Percentiles rank a stretch among this genome's conserved stretches.
Conservation (phyloP, 2,888 invertebrate genomes). For the Tuta absoluta region DNA sequence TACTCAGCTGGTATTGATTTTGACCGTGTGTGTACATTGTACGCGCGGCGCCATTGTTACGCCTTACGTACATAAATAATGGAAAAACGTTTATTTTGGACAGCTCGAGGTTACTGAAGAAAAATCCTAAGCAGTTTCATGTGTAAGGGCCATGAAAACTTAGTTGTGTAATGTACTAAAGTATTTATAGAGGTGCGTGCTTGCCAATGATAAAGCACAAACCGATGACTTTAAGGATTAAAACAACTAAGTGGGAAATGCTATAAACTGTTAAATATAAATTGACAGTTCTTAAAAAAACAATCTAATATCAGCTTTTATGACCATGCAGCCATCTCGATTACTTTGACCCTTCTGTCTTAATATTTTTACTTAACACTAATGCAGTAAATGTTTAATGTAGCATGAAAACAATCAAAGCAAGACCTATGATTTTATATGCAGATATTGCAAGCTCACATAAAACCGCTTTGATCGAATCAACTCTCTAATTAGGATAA, state of each 20-base stretch:
- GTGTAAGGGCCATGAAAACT: background rate
- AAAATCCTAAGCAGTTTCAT: background rate
- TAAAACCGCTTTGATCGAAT: constrained; percentile 19
- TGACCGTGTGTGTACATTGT: constrained; percentile 34
- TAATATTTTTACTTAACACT: too few relatives aligned
- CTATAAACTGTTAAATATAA: too few relatives aligned
- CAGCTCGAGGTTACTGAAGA: background rate
- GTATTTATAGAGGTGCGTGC: background rate
- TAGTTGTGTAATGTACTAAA: background rate
- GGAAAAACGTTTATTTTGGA: background rate
- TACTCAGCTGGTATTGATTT: constrained; percentile 50
- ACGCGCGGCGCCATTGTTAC: background rate
- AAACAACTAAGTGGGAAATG: too few relatives aligned
- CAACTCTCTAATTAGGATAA: constrained; percentile 22
- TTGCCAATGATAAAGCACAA: background rate
- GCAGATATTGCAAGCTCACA: constrained; percentile 2
- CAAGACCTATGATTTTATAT: background rate
- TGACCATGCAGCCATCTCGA: too few relatives aligned
- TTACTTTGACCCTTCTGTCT: too few relatives aligned
- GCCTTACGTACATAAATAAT: constrained; percentile 17
- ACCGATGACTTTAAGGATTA: background rate
- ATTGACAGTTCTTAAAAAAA: too few relatives aligned
- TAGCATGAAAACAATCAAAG: background rate
- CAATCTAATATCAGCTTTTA: too few relatives aligned
- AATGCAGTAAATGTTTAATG: background rate